Evolutionary conservation across 2,888 invertebrate genomes (phyloP), one percentile per base, ranked within the genome.

Genomic region (Ptilodon capucinus): DNA sequence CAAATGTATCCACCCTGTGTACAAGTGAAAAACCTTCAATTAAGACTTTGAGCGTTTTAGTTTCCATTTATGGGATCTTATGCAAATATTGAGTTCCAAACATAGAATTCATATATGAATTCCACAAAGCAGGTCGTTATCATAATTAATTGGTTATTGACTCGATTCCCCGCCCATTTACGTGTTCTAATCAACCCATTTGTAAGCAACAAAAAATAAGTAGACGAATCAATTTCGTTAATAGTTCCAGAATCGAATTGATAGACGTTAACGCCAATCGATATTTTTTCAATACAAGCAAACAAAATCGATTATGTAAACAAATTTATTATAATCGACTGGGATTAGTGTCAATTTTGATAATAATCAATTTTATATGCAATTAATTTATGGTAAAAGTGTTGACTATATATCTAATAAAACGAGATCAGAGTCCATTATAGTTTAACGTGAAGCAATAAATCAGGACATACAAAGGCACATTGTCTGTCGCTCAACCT

Each of bases 401-500:
- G 68, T 59, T 53, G 64, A 64, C n/a, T 19, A 4, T 70, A 66
- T 66, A 64, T 62, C 68, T 72, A 74, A 68, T 68, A 74, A 74
- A 76, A 74, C 76, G 68, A 67, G 71, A 59, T 62, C 71, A 64
- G 65, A 60, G 51, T 73, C 74, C 79, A 80, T 83, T 84, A 81
- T 74, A 78, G 79, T 81, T 76, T 72, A 75, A 60, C 67, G 68
- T 60, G 61, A 68, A 54, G 74, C 80, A 82, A 86, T 87, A 88
- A 88, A 89, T 88, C 89, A 84, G 81, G 75, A 69, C 74, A 74
- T 84, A 91, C 90, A 91, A 90, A 88, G 81, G 86, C 83, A 88
- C 88, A 89, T 90, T 89, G 90, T 90, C 86, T 78, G 87, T 88
- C 89, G 82, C 79, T 87, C 86, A 84, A 74, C 60, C 81, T 86